These are phyloP conservation scores for Hydra vulgaris DNA, from an alignment of 30 jellyfish, hydroid and myxozoan genomes.

Conservation along the genomic window DNA sequence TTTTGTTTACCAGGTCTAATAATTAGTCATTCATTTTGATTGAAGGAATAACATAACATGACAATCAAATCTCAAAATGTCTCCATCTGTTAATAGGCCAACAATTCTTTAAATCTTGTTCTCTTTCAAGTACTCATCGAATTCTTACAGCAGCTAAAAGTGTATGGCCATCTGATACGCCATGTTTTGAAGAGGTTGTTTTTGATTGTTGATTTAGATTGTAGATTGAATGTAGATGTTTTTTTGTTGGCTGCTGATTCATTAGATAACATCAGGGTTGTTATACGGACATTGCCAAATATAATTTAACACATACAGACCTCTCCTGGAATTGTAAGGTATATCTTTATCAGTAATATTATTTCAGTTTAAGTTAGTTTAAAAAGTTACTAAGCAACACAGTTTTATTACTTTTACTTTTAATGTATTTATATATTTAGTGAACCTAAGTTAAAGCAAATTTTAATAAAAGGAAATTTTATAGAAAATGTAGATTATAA, in stretches of 20 bases:
- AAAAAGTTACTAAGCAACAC: neutral
- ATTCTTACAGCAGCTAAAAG: neutral
- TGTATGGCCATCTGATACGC: neutral
- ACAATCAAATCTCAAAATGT: neutral
- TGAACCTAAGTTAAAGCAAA: neutral
- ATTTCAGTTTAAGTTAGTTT: neutral
- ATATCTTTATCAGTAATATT: neutral
- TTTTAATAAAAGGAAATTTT: no score
- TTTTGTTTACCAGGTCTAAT: neutral
- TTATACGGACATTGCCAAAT: neutral
- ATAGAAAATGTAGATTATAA: neutral
- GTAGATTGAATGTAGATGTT: no score
- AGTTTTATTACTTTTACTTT: neutral
- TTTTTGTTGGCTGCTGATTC: neutral
- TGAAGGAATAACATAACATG: neutral
- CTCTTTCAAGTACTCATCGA: neutral
- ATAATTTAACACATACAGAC: neutral
- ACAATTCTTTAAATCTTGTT: neutral
- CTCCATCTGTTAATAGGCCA: neutral
- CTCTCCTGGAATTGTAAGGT: neutral
- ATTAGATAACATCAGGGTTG: neutral
- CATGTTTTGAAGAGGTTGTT: neutral
- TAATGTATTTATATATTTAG: neutral
- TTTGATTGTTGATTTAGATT: no score
- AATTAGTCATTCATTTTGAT: neutral